Percentiles rank a stretch among this genome's conserved stretches.
phyloP scores from a whole-genome alignment of 2,888 invertebrate genomes.

The Gasteruption jaculator region DNA sequence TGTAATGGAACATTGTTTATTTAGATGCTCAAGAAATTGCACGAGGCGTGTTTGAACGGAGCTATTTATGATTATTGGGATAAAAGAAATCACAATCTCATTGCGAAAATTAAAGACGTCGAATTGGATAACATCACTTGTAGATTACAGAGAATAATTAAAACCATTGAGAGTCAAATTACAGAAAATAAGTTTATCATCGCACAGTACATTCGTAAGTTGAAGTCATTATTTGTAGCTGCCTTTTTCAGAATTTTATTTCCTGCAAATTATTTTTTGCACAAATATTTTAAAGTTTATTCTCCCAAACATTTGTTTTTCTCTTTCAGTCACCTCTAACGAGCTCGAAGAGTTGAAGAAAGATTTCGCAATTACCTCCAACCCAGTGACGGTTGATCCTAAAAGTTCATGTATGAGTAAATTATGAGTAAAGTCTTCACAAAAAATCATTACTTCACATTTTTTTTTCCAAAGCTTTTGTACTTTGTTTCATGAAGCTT shows the following conservation, averaged over 20 bases:
- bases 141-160: constrained; percentile 24
- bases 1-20: constrained; percentile 46
- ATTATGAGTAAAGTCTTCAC: no score
- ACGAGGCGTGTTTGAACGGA: constrained; percentile 37
- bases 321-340: background rate
- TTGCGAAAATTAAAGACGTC: constrained; percentile 26
- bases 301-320: background rate
- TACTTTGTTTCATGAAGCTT: no score
- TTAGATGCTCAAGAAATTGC: constrained; percentile 51
- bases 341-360: background rate
- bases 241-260: no score
- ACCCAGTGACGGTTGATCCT: no score
- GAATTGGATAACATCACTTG: constrained; percentile 19
- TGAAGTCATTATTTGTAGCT: no score
- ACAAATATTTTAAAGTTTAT: background rate
- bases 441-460: no score
- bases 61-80: constrained; percentile 56
- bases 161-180: constrained; percentile 22
- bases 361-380: no score
- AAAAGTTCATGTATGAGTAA: no score
- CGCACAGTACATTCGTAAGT: constrained; percentile 42
- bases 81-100: constrained; percentile 50
- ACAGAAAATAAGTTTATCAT: constrained; percentile 33
- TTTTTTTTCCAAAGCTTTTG: no score
- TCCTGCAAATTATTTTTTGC: background rate